These are phyloP conservation scores for Cuniculus paca DNA, from an alignment of 2,797 vertebrate genomes.

Conservation along the genomic window DNA sequence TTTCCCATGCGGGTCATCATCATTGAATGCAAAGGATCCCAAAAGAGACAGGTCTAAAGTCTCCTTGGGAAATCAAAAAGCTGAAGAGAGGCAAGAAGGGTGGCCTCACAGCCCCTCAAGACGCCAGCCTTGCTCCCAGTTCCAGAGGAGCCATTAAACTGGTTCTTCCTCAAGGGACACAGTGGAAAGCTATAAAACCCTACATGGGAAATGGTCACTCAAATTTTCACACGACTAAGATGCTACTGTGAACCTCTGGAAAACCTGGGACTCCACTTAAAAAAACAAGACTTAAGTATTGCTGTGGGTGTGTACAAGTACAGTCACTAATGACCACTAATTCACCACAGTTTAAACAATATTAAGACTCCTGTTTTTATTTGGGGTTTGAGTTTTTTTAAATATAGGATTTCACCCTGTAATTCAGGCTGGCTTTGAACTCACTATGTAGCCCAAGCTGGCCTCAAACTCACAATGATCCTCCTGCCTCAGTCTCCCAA, in stretches of 20 bases:
- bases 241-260: neutral
- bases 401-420: neutral
- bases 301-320: neutral
- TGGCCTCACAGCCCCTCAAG: neutral
- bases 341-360: neutral
- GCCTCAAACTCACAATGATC: neutral
- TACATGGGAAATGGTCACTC: neutral
- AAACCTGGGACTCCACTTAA: neutral
- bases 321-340: neutral
- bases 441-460: neutral
- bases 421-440: neutral
- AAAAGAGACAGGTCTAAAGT: neutral
- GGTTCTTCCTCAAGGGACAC: neutral
- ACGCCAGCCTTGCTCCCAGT: neutral
- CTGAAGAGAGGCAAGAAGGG: neutral
- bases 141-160: neutral
- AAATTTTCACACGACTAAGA: neutral
- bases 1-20: neutral
- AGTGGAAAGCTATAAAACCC: neutral
- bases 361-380: neutral
- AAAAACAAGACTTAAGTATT: neutral
- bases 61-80: neutral
- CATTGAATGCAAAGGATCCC: neutral
- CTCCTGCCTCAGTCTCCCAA: neutral
- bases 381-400: neutral